phyloP scores from a whole-genome alignment of 2,113 vertebrate genomes.

The Eupsittula cactorum region DNA sequence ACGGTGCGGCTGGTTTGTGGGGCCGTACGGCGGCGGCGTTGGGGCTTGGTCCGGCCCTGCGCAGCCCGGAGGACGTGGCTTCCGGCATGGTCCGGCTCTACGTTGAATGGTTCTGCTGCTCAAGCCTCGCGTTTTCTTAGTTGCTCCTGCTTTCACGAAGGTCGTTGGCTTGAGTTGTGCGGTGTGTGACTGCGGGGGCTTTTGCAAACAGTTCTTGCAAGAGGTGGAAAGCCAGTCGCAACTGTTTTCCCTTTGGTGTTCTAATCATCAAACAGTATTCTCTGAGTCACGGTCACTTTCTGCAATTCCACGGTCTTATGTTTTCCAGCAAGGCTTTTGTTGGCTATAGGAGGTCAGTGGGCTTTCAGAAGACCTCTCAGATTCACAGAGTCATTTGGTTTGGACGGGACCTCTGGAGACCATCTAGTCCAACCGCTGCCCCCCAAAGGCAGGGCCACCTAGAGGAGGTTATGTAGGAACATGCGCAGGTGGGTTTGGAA shows the following conservation, averaged over 20 bases:
- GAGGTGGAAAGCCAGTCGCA: rapidly evolving
- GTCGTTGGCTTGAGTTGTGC: neutral
- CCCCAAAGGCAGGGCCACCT: neutral
- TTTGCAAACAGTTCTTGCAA: rapidly evolving
- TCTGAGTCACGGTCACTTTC: rapidly evolving
- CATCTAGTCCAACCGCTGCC: neutral
- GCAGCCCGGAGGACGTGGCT: rapidly evolving
- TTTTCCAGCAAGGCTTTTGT: rapidly evolving
- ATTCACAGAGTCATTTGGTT: neutral
- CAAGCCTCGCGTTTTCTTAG: rapidly evolving
- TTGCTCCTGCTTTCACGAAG: too few relatives aligned
- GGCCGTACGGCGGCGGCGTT: rapidly evolving
- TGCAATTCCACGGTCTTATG: rapidly evolving
- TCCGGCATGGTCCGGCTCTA: rapidly evolving
- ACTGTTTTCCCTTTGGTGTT: neutral
- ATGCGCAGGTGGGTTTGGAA: neutral
- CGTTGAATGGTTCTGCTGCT: rapidly evolving
- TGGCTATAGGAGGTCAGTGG: rapidly evolving
- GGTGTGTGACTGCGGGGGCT: rapidly evolving
- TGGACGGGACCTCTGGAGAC: neutral
- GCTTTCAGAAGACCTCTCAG: too few relatives aligned
- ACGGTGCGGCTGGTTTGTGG: too few relatives aligned
- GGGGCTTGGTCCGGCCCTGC: rapidly evolving
- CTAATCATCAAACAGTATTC: rapidly evolving
- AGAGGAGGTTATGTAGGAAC: neutral